Conservation (phyloP, 2,888 invertebrate genomes). For the Neocrepidodera transversa region DNA sequence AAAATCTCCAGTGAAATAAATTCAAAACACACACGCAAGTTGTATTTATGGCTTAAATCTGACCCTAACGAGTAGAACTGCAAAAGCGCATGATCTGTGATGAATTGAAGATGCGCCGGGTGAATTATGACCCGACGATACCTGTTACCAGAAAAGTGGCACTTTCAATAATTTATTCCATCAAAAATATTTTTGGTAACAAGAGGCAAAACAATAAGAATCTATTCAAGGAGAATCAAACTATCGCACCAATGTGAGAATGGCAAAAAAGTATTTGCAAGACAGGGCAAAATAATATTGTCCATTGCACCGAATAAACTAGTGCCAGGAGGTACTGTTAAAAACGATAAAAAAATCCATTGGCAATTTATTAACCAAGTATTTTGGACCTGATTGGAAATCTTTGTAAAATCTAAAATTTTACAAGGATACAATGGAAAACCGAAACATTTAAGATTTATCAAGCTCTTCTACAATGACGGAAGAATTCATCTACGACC, state of each 20-base stretch:
- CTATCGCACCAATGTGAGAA: conserved; percentile 20
- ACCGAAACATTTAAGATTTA: conserved; percentile 12
- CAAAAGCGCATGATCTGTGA: no score
- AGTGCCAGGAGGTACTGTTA: not conserved
- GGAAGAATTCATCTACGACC: conserved; percentile 19
- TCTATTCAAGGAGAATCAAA: conserved; percentile 19
- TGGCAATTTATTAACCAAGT: conserved; percentile 12
- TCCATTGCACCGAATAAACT: conserved; percentile 15
- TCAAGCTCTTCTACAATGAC: conserved; percentile 16
- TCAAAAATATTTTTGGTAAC: conserved; percentile 18
- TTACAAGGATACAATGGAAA: not conserved
- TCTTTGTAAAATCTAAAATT: conserved; percentile 23
- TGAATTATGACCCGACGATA: no score
- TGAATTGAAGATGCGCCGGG: no score
- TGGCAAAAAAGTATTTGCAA: conserved; percentile 16
- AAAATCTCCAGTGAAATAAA: no score
- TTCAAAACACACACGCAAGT: no score
- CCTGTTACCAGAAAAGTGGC: conserved; percentile 16
- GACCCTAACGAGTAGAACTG: no score
- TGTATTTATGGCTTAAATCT: no score
- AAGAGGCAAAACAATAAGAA: conserved; percentile 5
- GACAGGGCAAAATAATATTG: conserved; percentile 18
- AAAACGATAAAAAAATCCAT: conserved; percentile 8
- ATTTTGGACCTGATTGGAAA: conserved; percentile 21
- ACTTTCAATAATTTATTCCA: not conserved